A percentile compares a stretch with the other conserved stretches of the same genome.
Evolutionary conservation across 92 coral and sea anemone species (phyloP).

Genomic region (Micromussa lordhowensis): DNA sequence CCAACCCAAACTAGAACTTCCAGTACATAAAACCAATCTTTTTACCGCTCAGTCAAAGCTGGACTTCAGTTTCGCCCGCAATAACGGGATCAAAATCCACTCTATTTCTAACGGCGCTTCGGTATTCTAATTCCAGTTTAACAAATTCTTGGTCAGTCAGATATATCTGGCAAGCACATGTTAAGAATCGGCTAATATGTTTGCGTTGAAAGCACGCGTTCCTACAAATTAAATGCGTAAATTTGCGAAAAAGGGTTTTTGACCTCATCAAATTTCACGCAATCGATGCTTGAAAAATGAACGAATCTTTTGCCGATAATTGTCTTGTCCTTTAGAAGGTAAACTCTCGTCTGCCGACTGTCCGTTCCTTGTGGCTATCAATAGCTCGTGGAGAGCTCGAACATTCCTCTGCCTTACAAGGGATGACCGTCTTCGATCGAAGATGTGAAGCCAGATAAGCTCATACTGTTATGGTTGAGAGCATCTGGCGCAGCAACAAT

Average conservation of each 20-base stretch:
- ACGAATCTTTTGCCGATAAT: background rate
- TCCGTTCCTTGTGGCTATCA: background rate
- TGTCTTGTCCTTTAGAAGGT: background rate
- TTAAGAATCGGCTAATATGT: background rate
- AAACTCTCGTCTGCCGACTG: background rate
- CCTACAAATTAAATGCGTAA: constrained; percentile 8
- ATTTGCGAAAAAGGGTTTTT: constrained; percentile 23
- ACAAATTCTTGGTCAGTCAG: no score
- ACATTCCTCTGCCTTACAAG: background rate
- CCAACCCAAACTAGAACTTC: background rate
- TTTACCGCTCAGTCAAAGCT: background rate
- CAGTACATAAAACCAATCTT: background rate
- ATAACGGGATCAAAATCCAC: background rate
- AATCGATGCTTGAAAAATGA: background rate
- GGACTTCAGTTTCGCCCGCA: background rate
- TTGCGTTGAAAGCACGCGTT: constrained; percentile 19
- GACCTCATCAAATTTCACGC: background rate
- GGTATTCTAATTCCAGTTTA: background rate
- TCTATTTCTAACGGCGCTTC: background rate
- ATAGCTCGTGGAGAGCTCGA: background rate
- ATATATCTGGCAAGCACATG: constrained; percentile 17
- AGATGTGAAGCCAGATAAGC: constrained; percentile 22
- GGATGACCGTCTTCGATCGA: background rate
- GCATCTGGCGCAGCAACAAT: constrained; percentile 27
- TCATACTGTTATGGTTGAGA: background rate